Evolutionary conservation across 1,140 invertebrate species (phyloP), one percentile per base, ranked within the genome.

Genomic region (Nasonia vitripennis): DNA sequence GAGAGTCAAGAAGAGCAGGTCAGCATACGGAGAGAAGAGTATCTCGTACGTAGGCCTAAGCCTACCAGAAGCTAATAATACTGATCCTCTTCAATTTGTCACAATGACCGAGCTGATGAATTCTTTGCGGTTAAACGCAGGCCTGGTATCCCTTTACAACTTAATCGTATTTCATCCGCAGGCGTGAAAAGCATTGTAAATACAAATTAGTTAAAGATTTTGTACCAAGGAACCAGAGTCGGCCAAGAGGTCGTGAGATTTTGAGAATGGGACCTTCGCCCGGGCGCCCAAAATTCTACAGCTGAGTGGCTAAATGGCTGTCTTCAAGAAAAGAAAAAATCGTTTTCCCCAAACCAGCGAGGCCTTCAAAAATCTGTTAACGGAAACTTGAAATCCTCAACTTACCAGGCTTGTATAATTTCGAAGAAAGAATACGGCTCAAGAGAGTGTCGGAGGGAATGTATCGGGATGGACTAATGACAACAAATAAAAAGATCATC

Each of bases 171-270:
- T 88, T 89, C 87, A 88, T 89, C 87, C 55, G 31, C 81, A 91
- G 89, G 89, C 89, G 91, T 90, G 88, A 91, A 90, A 90, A 90
- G 83, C 86, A 89, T 93, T 92, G 89, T 91, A 91, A 92, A 92
- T 92, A 92, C 92, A 92, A 93, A 93, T 93, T 93, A 92, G 89
- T 91, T 86, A 87, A 91, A 92, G 91, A 91, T 91, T 92, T 91
- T 88, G 81, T 88, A 92, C 31, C 83, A 89, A 91, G 90, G 48
- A 75, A 78, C 67, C 87, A 91, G 89, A 83, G 88, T 67, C 10
- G 2, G 1, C 45, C 68, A 91, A 85, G 86, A 89, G 85, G 78
- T 77, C 77, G 34, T 27, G 84, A 86, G 86, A 85, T 87, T 86
- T 68, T 55, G 67, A 74, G 62, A 83, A 70, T 86, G 84, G 68